These are phyloP conservation scores for Aphelinus atriplicis DNA, from an alignment of 1,140 invertebrate species.

Conservation along the genomic window DNA sequence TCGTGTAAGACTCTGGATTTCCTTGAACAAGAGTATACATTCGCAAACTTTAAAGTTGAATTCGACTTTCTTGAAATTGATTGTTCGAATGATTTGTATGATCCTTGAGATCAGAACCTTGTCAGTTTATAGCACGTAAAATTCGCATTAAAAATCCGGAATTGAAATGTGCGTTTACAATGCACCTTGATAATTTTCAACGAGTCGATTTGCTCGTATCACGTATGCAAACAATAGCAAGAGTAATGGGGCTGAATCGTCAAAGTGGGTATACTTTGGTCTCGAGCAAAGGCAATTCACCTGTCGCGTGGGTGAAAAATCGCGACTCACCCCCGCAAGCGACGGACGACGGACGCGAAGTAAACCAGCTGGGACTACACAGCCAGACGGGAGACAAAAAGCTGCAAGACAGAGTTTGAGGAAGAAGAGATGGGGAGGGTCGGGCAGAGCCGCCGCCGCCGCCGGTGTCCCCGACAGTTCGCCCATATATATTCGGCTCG, in stretches of 20 bases:
- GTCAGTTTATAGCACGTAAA: too few relatives aligned
- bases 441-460: neutral
- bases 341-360: too few relatives aligned
- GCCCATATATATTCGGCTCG: neutral
- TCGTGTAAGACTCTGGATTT: conserved; percentile 22
- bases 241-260: neutral
- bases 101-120: too few relatives aligned
- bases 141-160: too few relatives aligned
- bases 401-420: neutral
- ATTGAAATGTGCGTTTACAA: too few relatives aligned
- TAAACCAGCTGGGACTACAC: too few relatives aligned
- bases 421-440: neutral
- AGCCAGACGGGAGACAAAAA: neutral
- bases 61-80: conserved; percentile 4
- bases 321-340: neutral
- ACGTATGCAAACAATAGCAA: neutral
- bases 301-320: too few relatives aligned
- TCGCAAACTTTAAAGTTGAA: conserved; percentile 5
- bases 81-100: neutral
- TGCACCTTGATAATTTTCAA: too few relatives aligned
- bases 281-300: too few relatives aligned
- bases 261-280: too few relatives aligned
- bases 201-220: too few relatives aligned
- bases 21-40: neutral
- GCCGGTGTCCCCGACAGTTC: conserved; percentile 30